Evolutionary conservation across 2,797 vertebrate species (phyloP), one percentile per base, ranked within the genome.

Genomic region (Pangasius krempfi): DNA sequence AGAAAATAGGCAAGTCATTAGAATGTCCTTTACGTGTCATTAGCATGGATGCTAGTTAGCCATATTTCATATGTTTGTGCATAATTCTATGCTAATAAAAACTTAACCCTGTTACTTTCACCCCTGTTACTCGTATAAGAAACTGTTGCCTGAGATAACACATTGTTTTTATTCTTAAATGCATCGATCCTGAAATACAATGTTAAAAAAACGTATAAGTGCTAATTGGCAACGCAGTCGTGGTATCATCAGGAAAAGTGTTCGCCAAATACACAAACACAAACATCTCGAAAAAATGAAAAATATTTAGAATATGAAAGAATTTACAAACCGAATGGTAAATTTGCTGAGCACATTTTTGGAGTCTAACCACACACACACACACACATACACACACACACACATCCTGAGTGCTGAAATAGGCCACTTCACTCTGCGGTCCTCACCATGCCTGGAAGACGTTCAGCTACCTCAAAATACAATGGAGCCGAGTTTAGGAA

Each of bases 401-500:
- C 62, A 80, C 56, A 85, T 90, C 88, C 89, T 86, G 70, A 90
- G 88, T 86, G 86, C 87, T 70, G 81, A 89, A 81, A 85, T 64
- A 78, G 30, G 88, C 86, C 81, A 86, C 70, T 90, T 86, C 54
- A 18, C n/a, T n/a, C 79, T 62, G 79, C 37, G 1, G 91, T 92
- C 88, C 90, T 82, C 47, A 85, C 88, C 89, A 88, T 88, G 60
- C 89, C 86, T 82, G 86, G 85, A 87, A 70, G 91, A 68, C 90
- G 89, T 89, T 87, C 89, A 88, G 86, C 83, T 87, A 88, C 85
- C 87, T 91, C 91, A 90, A 89, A 92, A 94, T 90, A 95, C 94
- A 95, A 94, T 94, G 87, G 92, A 86, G 72, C 88, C 88, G 30
- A 54, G 86, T 92, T 89, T 94, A 95, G 95, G 95, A 96, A 93